Evolutionary conservation across 1,140 invertebrate genomes (phyloP).

Genomic region (Platorchestia sp.): DNA sequence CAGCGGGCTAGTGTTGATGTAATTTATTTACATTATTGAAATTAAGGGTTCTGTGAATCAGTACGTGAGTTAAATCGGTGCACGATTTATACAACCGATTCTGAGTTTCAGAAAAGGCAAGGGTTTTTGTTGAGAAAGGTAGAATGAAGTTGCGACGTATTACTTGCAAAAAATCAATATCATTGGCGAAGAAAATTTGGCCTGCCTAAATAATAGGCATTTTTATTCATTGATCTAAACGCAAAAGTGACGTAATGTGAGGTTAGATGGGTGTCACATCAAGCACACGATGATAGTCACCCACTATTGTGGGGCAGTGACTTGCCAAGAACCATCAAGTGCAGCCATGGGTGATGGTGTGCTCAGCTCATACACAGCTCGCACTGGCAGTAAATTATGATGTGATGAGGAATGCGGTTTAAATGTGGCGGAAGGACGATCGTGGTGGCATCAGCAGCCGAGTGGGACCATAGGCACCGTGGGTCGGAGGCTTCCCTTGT

Average conservation of each 20-base stretch:
- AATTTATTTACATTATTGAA: background rate
- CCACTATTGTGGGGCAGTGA: background rate
- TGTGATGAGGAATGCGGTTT: no score
- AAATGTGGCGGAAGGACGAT: no score
- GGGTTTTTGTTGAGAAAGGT: background rate
- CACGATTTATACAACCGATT: background rate
- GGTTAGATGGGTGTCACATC: background rate
- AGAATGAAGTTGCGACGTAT: background rate
- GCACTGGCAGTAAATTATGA: no score
- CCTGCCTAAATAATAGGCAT: background rate
- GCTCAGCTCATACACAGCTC: background rate
- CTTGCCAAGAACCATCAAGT: background rate
- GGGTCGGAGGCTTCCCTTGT: background rate
- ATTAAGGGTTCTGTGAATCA: background rate
- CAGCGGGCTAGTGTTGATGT: background rate
- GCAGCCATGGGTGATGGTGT: background rate
- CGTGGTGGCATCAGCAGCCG: background rate
- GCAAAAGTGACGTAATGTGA: background rate
- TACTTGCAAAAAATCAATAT: background rate
- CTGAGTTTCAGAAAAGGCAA: background rate
- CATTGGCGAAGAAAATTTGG: background rate
- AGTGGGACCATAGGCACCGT: background rate
- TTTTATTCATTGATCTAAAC: background rate
- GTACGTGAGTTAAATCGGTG: background rate
- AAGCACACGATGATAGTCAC: background rate